Base-by-base conservation (phyloP, 2,888 invertebrate species). In the Agrotis exclamationis region DNA sequence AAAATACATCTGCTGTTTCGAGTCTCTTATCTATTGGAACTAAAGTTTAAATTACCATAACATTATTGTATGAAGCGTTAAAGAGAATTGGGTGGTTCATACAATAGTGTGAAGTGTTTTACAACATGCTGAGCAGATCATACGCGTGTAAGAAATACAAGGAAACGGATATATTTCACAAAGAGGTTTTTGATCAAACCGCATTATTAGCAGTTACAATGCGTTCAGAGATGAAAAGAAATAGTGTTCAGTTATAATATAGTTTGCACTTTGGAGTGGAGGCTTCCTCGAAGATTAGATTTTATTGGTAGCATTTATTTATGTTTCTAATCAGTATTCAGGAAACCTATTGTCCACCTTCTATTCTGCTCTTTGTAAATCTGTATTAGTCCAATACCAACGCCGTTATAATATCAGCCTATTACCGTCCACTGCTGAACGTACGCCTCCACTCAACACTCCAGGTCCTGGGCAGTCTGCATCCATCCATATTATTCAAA, bases 131-230 rank as follows among this genome's bases (percentile, higher is more conserved):
- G 54, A 76, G 72, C 33, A 73, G 76, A 72, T 73, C 47, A 76
- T 76, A 63, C 76, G 82, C 72, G 18, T 76, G 66, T 74, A 64
- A 71, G 69, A 76, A 77, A 70, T 76, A 80, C 75, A 85, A 73
- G 75, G 77, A 76, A 82, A 78, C 75, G 83, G 87, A 86, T 87
- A 87, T 70, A 85, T 87, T 87, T 79, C 86, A 84, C 74, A 85
- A 81, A 84, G 74, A 73, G 13, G 60, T 59, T 82, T 39, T 80
- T 78, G 63, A 84, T 72, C 63, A 48, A 59, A 79, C 81, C 81
- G 81, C 76, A 59, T 65, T 65, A 72, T 70, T 70, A 63, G 39
- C 39, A 4, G 22, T 22, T 11, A 76, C 53, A 75, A 76, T 54
- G 16, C 48, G 1, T 39, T 39, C 1, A 24, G 24, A 50, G n/a